phyloP scores from a whole-genome alignment of 2,797 vertebrate species.

The Acipenser oxyrinchus region DNA sequence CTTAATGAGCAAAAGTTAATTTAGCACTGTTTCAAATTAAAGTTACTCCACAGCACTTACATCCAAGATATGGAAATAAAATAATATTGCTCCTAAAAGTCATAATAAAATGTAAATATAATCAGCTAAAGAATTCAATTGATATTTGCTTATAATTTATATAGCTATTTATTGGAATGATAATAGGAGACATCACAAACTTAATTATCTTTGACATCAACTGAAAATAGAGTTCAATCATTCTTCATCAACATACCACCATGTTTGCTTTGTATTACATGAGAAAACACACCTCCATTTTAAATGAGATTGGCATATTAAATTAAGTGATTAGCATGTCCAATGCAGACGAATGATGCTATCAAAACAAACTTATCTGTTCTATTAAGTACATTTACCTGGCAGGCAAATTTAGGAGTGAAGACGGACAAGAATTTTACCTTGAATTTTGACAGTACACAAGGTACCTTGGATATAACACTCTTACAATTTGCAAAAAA shows the following conservation, averaged over 20 bases:
- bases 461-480: no score
- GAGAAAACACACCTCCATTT: background rate
- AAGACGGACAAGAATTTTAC: no score
- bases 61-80: background rate
- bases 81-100: constrained; percentile 3
- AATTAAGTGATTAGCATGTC: background rate
- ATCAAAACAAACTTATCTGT: background rate
- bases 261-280: constrained; percentile 1
- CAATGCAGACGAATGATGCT: background rate
- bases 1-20: background rate
- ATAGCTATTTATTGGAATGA: background rate
- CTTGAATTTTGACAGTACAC: no score
- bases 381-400: no score
- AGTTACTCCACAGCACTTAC: background rate
- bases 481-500: no score
- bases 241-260: constrained; percentile 4
- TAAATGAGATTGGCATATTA: background rate
- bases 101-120: constrained; percentile 1
- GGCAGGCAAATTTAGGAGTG: no score
- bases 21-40: constrained; percentile 5
- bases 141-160: background rate
- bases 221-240: background rate
- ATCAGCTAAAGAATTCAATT: background rate
- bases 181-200: constrained; percentile 4
- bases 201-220: background rate